A percentile compares a stretch with the other conserved stretches of the same genome.
Evolutionary conservation across 2,113 vertebrate genomes (phyloP).

Genomic region (Limnothrissa miodon): DNA sequence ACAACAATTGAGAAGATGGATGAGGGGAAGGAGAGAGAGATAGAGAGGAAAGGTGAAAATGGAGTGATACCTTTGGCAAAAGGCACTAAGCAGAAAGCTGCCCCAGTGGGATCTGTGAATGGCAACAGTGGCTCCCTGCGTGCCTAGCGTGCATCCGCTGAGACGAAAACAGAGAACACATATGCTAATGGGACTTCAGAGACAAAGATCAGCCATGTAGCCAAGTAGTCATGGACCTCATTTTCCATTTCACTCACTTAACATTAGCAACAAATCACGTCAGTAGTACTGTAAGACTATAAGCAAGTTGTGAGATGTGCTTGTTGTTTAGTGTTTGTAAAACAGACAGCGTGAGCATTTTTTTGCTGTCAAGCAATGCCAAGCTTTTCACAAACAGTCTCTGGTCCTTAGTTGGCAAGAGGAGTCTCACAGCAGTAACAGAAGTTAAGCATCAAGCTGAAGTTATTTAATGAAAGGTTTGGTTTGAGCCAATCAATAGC

Average conservation of each 20-base stretch:
- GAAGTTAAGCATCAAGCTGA: too few species aligned
- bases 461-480: too few species aligned
- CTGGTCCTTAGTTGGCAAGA: not conserved
- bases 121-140: not conserved
- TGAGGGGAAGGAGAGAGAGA: not conserved
- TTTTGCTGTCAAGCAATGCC: not conserved
- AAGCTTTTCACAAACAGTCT: not conserved
- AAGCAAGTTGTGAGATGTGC: not conserved
- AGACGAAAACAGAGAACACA: conserved; percentile 1
- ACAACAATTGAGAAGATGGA: conserved; percentile 58
- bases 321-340: not conserved
- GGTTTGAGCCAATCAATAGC: too few species aligned
- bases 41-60: conserved; percentile 15
- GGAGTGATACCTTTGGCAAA: not conserved
- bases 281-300: not conserved
- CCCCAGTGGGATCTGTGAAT: not conserved
- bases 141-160: not conserved
- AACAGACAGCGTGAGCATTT: not conserved
- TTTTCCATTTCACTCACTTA: conserved; percentile 9
- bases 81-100: not conserved
- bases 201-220: conserved; percentile 3
- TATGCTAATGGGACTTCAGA: not conserved
- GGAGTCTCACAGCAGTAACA: too few species aligned
- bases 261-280: not conserved
- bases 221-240: not conserved